A percentile compares a stretch with the other conserved stretches of the same genome.
phyloP scores from a whole-genome alignment of 2,888 invertebrate species.

The Tuta absoluta region DNA sequence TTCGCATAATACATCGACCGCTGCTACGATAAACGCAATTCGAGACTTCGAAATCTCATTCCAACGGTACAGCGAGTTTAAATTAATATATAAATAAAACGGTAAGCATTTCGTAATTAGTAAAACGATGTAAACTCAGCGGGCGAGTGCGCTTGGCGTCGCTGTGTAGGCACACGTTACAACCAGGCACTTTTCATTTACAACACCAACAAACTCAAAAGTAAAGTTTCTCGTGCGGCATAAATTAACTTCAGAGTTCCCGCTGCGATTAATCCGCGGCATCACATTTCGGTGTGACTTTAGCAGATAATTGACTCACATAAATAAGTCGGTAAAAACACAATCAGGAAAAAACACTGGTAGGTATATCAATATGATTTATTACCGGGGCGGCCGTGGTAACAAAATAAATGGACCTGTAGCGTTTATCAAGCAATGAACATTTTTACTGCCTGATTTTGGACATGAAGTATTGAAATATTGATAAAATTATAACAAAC shows the following conservation, averaged over 20 bases:
- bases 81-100: conserved; percentile 44
- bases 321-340: conserved; percentile 43
- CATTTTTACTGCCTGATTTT: conserved; percentile 23
- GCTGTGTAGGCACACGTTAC: conserved; percentile 42
- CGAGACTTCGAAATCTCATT: conserved; percentile 42
- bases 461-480: not conserved
- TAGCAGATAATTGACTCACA: conserved; percentile 42
- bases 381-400: conserved; percentile 52
- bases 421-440: conserved; percentile 30
- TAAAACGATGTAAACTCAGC: conserved; percentile 56
- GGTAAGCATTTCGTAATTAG: conserved; percentile 21
- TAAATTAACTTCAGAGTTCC: conserved; percentile 60
- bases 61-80: conserved; percentile 44
- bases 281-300: conserved; percentile 43
- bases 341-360: conserved; percentile 41
- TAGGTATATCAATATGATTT: conserved; percentile 56
- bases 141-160: conserved; percentile 40
- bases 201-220: conserved; percentile 51
- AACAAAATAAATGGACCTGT: conserved; percentile 48
- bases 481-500: not conserved
- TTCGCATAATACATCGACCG: conserved; percentile 52
- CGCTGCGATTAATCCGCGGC: conserved; percentile 53
- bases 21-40: conserved; percentile 51
- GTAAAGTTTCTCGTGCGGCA: conserved; percentile 53
- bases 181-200: conserved; percentile 62